These are phyloP conservation scores for Coracopsis vasa DNA, from an alignment of 2,113 vertebrate species.

Conservation along the genomic window DNA sequence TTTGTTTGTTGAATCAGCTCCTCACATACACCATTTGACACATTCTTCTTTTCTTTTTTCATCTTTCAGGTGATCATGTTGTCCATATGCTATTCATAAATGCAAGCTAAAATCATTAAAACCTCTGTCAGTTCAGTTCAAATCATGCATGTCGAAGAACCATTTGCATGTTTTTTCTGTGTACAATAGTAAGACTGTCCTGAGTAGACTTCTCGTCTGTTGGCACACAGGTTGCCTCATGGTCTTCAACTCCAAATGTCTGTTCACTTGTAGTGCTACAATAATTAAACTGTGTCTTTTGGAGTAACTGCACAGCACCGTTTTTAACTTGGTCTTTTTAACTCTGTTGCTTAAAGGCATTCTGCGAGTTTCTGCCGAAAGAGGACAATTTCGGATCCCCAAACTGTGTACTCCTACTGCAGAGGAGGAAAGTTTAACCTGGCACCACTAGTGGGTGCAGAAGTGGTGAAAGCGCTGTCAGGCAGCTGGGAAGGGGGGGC, in stretches of 20 bases:
- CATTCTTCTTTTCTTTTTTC: background rate
- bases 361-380: background rate
- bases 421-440: background rate
- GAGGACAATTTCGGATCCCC: background rate
- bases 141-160: background rate
- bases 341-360: background rate
- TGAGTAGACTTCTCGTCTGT: background rate
- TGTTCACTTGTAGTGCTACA: background rate
- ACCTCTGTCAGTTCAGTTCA: background rate
- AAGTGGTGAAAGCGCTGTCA: fast-evolving
- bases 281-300: background rate
- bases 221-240: background rate
- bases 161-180: background rate
- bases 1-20: background rate
- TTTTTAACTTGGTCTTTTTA: background rate
- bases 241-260: background rate
- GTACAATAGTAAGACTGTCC: background rate
- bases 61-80: background rate
- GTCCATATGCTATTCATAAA: background rate
- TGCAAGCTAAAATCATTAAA: background rate
- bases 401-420: background rate
- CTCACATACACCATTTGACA: background rate
- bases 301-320: too few relatives aligned
- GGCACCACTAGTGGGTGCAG: background rate
- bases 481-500: background rate